phyloP scores from a whole-genome alignment of 1,140 invertebrate species.

The Brachionus paranguensis region DNA sequence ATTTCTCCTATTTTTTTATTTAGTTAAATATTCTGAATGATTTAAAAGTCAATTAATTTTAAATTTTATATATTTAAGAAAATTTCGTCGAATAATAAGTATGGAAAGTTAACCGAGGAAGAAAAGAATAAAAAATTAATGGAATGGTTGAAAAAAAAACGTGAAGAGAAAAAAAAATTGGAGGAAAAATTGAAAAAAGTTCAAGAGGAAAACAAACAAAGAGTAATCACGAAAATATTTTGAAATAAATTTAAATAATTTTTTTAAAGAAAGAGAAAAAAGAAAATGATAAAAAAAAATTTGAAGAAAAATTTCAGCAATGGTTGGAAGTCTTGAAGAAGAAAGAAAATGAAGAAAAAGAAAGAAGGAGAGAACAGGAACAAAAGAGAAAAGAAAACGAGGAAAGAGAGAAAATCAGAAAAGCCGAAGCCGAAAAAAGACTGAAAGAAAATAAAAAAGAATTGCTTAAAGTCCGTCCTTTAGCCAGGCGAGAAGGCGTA shows the following conservation, averaged over 20 bases:
- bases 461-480: background rate
- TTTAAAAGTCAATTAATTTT: too few relatives aligned
- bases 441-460: constrained; percentile 18
- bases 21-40: too few relatives aligned
- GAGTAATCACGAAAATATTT: background rate
- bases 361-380: background rate
- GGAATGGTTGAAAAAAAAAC: constrained; percentile 28
- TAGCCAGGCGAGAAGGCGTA: background rate
- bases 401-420: background rate
- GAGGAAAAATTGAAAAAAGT: constrained; percentile 6
- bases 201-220: background rate
- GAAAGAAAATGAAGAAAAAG: constrained; percentile 1
- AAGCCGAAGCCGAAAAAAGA: background rate
- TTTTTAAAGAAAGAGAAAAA: background rate
- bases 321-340: constrained; percentile 1
- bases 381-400: background rate
- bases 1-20: too few relatives aligned
- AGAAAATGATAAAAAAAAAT: background rate
- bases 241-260: background rate
- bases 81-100: background rate
- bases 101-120: background rate
- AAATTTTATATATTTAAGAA: background rate
- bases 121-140: constrained; percentile 14
- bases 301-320: constrained; percentile 23
- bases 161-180: background rate